Conservation (phyloP, 2,113 vertebrate genomes). For the Ramphastos sulfuratus region DNA sequence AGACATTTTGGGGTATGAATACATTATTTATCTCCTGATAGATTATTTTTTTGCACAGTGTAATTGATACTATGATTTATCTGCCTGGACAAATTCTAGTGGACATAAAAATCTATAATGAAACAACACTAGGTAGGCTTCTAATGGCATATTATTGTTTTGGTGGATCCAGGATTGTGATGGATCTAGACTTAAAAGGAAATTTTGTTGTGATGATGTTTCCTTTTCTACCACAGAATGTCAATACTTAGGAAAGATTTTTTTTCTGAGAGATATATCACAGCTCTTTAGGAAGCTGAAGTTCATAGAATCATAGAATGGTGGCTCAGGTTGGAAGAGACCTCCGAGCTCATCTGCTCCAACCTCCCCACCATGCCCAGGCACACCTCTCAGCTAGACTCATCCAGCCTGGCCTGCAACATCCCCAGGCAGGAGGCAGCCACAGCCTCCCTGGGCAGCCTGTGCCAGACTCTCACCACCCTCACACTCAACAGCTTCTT, state of each 20-base stretch:
- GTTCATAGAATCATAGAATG: not conserved
- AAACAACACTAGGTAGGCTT: not conserved
- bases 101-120: conserved; percentile 14
- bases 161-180: not conserved
- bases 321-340: too few relatives aligned
- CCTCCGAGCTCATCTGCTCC: too few relatives aligned
- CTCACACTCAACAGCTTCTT: too few relatives aligned
- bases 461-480: too few relatives aligned
- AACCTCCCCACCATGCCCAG: too few relatives aligned
- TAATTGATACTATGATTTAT: not conserved
- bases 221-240: not conserved
- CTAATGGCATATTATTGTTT: not conserved
- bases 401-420: too few relatives aligned
- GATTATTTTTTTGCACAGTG: not conserved
- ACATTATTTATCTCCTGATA: conserved; percentile 7
- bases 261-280: not conserved
- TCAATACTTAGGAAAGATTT: not conserved
- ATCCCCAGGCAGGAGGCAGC: too few relatives aligned
- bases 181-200: not conserved
- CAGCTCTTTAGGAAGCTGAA: not conserved
- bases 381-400: too few relatives aligned
- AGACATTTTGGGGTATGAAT: not conserved
- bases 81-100: not conserved
- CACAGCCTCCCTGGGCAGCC: too few relatives aligned
- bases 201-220: not conserved